Base-by-base conservation (phyloP, 1,140 invertebrate species). In the Drosophila burlai region DNA sequence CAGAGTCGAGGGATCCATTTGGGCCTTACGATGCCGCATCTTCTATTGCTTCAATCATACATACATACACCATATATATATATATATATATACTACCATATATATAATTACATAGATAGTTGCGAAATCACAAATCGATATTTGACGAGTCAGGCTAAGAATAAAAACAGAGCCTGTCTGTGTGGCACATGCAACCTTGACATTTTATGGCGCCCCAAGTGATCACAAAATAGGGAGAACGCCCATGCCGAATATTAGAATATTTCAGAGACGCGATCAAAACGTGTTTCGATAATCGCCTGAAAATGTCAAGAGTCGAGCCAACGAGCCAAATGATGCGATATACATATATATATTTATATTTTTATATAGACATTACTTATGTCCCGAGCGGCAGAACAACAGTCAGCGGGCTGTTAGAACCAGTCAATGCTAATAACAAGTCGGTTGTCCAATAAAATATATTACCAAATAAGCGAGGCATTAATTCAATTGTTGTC, bases 251-350 rank as follows among this genome's bases (percentile, higher is more conserved):
- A 78, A 73, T 77, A 68, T 54, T 64, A 59, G 65, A 81, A 80
- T 68, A 57, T 76, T 72, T 65, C 57, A 24, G 38, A 65, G 61
- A 52, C 58, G 57, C 61, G 46, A 60, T 81, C 36, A 59, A 76
- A 76, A 58, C 74, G 50, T 66, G 52, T 67, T 72, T 62, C 61
- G 64, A 69, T 68, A 71, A 71, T 54, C 67, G 67, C 18, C n/a
- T 52, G 54, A 43, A 84, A 84, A 84, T 84, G 82, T 78, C 81
- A 84, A 65, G 24, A 81, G 82, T 85, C 76, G 71, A 74, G 55
- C 59, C 29, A 34, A 18, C 71, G 63, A 78, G 57, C 38, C 78
- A 74, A 81, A 81, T 78, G 60, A 65, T 68, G 76, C 83, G 76
- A 74, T 74, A 85, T 66, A 66, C 9, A 31, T 60, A 66, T 49